Conservation (phyloP, 2,888 invertebrate species). For the Calliscelio sp. region DNA sequence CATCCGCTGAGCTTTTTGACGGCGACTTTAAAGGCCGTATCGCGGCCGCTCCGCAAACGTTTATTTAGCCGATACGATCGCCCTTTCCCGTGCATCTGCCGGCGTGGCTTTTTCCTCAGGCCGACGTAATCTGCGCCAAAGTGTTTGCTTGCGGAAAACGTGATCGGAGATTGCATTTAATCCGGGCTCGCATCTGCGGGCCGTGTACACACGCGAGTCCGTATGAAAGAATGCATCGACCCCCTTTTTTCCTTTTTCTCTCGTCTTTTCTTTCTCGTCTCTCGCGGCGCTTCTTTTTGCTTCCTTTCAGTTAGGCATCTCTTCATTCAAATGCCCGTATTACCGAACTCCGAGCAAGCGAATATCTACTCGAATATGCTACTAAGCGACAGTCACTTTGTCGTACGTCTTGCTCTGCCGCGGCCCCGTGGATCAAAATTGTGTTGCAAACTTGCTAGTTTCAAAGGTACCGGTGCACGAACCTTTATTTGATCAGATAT, state of each 20-base stretch:
- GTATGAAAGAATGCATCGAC: slow-evolving; percentile 45
- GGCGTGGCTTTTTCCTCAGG: slow-evolving; percentile 59
- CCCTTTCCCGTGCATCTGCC: slow-evolving; percentile 30
- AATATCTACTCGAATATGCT: slow-evolving; percentile 55
- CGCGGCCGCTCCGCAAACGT: slow-evolving; percentile 78
- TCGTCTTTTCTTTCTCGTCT: slow-evolving; percentile 6
- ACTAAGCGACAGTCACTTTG: slow-evolving; percentile 56
- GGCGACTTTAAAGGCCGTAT: slow-evolving; percentile 64
- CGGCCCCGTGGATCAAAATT: slow-evolving; percentile 35
- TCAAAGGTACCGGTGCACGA: neutral
- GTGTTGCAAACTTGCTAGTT: slow-evolving; percentile 16
- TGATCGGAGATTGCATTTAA: slow-evolving; percentile 81
- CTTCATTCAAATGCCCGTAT: slow-evolving; percentile 47
- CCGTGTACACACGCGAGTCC: slow-evolving; percentile 52
- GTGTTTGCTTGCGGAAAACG: slow-evolving; percentile 80
- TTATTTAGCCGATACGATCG: slow-evolving; percentile 84
- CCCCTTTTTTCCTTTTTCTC: slow-evolving; percentile 26
- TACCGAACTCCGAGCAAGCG: slow-evolving; percentile 44
- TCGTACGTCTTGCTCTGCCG: slow-evolving; percentile 40
- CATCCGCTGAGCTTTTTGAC: slow-evolving; percentile 57
- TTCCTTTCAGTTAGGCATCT: slow-evolving; percentile 64
- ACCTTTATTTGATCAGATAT: slow-evolving; percentile 15
- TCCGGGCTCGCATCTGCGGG: slow-evolving; percentile 67
- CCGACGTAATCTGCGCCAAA: slow-evolving; percentile 79
- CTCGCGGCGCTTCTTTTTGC: slow-evolving; percentile 37